Conservation (phyloP, 2,113 vertebrate genomes). For the Apteryx owenii region DNA sequence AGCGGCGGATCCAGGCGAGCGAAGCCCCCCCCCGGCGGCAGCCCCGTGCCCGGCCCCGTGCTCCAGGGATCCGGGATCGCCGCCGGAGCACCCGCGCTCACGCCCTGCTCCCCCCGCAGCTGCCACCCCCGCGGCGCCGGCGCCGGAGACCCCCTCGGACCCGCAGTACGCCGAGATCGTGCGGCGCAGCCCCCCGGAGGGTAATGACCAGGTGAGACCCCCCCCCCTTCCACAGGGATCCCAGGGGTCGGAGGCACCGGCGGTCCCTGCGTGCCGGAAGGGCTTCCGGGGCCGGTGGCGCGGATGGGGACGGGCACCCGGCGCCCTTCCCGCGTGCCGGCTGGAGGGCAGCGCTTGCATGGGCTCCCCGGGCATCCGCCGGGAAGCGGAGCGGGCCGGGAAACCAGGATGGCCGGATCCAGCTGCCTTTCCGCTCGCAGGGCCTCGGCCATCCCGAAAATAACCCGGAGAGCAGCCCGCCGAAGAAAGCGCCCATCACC, state of each 20-base stretch:
- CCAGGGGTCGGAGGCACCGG: too few species aligned
- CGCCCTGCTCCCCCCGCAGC: not conserved
- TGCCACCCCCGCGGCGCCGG: not conserved
- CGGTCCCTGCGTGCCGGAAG: too few species aligned
- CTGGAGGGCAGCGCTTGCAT: too few species aligned
- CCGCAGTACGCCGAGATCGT: not conserved
- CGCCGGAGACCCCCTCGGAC: not conserved
- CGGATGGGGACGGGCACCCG: too few species aligned
- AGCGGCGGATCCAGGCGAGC: not conserved
- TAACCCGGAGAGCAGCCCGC: not conserved
- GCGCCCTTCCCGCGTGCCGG: too few species aligned
- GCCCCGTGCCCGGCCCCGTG: too few species aligned
- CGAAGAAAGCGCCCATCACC: not conserved
- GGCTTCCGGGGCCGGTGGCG: too few species aligned
- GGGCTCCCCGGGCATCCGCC: too few species aligned
- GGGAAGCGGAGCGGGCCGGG: accelerated
- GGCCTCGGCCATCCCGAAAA: not conserved
- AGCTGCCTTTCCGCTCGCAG: not conserved
- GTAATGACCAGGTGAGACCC: slow-evolving; percentile 41
- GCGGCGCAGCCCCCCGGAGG: slow-evolving; percentile 29
- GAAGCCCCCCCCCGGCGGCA: not conserved
- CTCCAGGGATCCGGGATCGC: not conserved
- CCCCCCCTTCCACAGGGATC: not conserved
- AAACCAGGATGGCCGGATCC: too few species aligned
- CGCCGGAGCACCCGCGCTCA: not conserved